These are phyloP conservation scores for Caenorhabditis elegans DNA, from an alignment of 1,140 invertebrate species.

Conservation along the genomic window WBcel235 BX284603.4:10645501-10646000, in stretches of 20 bases:
- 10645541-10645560: too few species aligned
- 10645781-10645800: neutral
- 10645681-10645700: neutral
- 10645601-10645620: too few species aligned
- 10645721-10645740: conserved; percentile 11
- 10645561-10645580: neutral
- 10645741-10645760: conserved; percentile 20
- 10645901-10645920: neutral
- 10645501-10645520: too few species aligned
- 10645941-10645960: neutral
- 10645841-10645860: neutral
- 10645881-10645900: neutral
- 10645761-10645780: conserved; percentile 6
- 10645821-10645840: neutral
- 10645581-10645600: too few species aligned
- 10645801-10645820: neutral
- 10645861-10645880: neutral
- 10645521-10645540: too few species aligned
- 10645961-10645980: neutral
- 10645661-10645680: neutral
- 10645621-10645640: too few species aligned
- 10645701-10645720: conserved; percentile 27
- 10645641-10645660: too few species aligned
- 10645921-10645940: neutral
- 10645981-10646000: neutral